Percentiles rank a stretch among this genome's conserved stretches.
Evolutionary conservation across 53 echinoderm and acorn worm species (phyloP).

Genomic region (Crossaster papposus): DNA sequence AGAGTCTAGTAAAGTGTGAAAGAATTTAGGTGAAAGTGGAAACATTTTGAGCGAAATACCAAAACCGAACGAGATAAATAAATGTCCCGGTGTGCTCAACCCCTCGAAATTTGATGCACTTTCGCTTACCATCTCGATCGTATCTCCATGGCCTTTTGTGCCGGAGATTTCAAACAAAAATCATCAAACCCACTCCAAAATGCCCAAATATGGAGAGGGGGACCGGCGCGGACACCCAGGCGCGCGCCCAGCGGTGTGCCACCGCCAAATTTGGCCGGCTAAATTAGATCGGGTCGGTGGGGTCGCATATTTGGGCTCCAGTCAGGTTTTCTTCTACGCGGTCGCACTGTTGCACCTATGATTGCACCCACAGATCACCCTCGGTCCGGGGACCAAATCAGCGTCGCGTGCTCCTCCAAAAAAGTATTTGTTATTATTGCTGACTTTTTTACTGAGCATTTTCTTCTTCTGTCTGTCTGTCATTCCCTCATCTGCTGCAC

Average conservation of each 20-base stretch:
- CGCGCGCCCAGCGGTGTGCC: conserved; percentile 62
- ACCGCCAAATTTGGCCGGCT: conserved; percentile 57
- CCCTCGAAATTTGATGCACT: background rate
- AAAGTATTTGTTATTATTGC: conserved; percentile 35
- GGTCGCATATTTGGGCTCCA: conserved; percentile 54
- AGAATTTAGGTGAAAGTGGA: conserved; percentile 56
- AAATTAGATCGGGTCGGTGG: conserved; percentile 64
- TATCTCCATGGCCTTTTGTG: background rate
- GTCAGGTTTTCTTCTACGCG: conserved; percentile 15
- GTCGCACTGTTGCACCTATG: conserved; percentile 31
- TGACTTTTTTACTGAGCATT: background rate
- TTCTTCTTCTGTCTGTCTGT: conserved; percentile 11
- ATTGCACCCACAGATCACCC: conserved; percentile 22
- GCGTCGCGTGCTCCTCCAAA: conserved; percentile 52
- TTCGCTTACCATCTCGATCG: background rate
- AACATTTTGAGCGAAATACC: conserved; percentile 56
- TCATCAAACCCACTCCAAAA: conserved; percentile 17
- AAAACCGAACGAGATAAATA: conserved; percentile 43
- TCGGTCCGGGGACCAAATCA: conserved; percentile 18
- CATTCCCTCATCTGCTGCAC: background rate
- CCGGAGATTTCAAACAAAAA: conserved; percentile 21
- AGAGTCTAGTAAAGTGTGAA: conserved; percentile 18
- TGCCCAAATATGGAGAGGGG: conserved; percentile 59
- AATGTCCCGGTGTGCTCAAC: conserved; percentile 33
- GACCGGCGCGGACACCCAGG: conserved; percentile 46